These are phyloP conservation scores for Nephotettix cincticeps DNA, from an alignment of 1,140 invertebrate species.

Conservation along the genomic window DNA sequence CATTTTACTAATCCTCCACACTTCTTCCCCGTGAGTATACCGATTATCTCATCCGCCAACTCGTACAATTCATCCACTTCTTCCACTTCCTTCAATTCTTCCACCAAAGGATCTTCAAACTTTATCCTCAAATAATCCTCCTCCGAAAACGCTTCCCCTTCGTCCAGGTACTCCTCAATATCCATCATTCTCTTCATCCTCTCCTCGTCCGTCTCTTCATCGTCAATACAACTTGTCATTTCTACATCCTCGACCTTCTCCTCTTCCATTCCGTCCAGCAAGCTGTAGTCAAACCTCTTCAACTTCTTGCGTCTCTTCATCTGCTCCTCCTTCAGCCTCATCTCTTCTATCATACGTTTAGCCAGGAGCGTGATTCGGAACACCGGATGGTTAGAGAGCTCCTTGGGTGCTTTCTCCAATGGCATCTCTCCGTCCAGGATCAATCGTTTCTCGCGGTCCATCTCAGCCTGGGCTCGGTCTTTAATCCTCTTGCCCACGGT, in stretches of 20 bases:
- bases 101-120: conserved; percentile 62
- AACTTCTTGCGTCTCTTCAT: neutral
- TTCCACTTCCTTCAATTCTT: conserved; percentile 56
- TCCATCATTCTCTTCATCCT: neutral
- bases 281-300: conserved; percentile 5
- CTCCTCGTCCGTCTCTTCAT: neutral
- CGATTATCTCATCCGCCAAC: neutral
- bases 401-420: conserved; percentile 60
- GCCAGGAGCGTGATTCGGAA: conserved; percentile 63
- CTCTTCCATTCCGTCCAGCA: conserved; percentile 13
- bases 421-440: conserved; percentile 61
- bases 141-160: conserved; percentile 52
- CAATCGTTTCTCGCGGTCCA: conserved; percentile 63
- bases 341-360: conserved; percentile 56
- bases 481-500: conserved; percentile 60
- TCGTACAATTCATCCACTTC: conserved; percentile 44
- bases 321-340: conserved; percentile 51
- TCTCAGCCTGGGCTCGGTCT: conserved; percentile 56
- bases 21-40: neutral
- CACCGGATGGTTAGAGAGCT: conserved; percentile 63
- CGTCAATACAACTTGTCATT: neutral
- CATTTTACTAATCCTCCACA: neutral
- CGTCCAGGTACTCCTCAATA: neutral
- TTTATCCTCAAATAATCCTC: conserved; percentile 57
- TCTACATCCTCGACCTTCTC: neutral